Conservation (phyloP, 2,113 vertebrate genomes). For the Taxidea taxus region DNA sequence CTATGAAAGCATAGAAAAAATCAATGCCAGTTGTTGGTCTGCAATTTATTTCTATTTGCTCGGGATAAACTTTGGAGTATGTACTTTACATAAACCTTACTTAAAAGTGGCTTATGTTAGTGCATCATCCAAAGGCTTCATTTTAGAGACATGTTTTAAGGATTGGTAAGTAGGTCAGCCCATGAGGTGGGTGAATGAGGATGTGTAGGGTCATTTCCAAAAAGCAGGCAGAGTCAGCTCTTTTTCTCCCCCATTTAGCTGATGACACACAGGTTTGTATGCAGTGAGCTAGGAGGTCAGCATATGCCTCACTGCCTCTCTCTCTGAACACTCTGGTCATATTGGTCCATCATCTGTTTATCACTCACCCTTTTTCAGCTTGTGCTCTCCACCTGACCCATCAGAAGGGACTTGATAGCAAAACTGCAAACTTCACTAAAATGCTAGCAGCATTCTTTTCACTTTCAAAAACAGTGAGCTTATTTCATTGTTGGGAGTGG, state of each 20-base stretch:
- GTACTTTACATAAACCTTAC: background rate
- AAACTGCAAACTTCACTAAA: slow-evolving; percentile 28
- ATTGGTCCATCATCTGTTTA: slow-evolving; percentile 41
- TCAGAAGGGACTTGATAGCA: slow-evolving; percentile 23
- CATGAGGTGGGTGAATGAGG: background rate
- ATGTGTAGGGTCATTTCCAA: background rate
- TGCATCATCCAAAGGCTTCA: background rate
- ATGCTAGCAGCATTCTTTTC: background rate
- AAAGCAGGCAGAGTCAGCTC: slow-evolving; percentile 46
- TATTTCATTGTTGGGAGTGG: background rate
- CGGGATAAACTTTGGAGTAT: background rate
- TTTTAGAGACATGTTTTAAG: slow-evolving; percentile 1
- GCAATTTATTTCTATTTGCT: slow-evolving; percentile 42
- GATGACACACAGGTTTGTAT: background rate
- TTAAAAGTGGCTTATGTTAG: slow-evolving; percentile 33
- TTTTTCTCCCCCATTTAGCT: slow-evolving; percentile 39
- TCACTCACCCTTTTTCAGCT: background rate
- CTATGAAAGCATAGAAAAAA: background rate
- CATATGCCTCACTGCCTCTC: slow-evolving; percentile 21
- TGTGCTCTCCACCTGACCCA: slow-evolving; percentile 18
- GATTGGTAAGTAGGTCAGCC: slow-evolving; percentile 34
- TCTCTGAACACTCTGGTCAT: slow-evolving; percentile 4
- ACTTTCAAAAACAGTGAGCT: background rate
- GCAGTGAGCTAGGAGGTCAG: background rate
- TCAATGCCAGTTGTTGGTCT: background rate